Percentiles rank a stretch among this genome's conserved stretches.
Evolutionary conservation across 2,113 vertebrate genomes (phyloP).

Genomic region (Aix galericulata): DNA sequence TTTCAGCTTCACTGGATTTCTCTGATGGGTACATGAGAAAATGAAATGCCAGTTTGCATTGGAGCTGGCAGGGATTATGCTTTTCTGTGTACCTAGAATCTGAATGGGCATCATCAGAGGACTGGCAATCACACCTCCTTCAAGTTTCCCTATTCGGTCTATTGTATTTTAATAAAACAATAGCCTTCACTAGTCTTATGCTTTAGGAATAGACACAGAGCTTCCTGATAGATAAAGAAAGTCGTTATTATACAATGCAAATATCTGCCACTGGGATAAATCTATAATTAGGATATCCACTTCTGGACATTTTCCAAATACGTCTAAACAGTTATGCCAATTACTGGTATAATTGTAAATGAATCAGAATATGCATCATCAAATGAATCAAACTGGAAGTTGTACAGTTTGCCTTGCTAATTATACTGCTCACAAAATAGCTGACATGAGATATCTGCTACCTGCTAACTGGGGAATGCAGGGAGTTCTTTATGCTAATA

Average conservation of each 20-base stretch:
- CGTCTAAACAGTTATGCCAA: constrained; percentile 39
- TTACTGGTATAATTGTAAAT: constrained; percentile 45
- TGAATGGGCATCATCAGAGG: not conserved
- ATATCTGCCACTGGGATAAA: not conserved
- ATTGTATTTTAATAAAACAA: not conserved
- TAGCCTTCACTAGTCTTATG: not conserved
- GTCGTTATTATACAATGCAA: not conserved
- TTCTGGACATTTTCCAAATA: constrained; percentile 51
- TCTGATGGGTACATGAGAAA: accelerated
- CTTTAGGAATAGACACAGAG: not conserved
- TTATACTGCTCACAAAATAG: constrained; percentile 24
- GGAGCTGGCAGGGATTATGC: not conserved
- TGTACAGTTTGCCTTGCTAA: constrained; percentile 29
- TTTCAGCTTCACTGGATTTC: not conserved
- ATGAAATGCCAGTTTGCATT: not conserved
- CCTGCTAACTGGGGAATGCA: not conserved
- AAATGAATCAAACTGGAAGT: constrained; percentile 47
- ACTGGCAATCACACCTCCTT: not conserved
- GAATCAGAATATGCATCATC: constrained; percentile 47
- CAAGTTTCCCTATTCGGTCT: not conserved
- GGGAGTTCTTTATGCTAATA: constrained; percentile 2
- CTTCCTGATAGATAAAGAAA: not conserved
- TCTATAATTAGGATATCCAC: constrained; percentile 53
- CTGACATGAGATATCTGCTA: constrained; percentile 44
- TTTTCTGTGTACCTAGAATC: not conserved